Percentiles rank a stretch among this genome's conserved stretches.
These are phyloP conservation scores for Labia minor DNA, from an alignment of 2,888 invertebrate genomes.

Conservation along the genomic window DNA sequence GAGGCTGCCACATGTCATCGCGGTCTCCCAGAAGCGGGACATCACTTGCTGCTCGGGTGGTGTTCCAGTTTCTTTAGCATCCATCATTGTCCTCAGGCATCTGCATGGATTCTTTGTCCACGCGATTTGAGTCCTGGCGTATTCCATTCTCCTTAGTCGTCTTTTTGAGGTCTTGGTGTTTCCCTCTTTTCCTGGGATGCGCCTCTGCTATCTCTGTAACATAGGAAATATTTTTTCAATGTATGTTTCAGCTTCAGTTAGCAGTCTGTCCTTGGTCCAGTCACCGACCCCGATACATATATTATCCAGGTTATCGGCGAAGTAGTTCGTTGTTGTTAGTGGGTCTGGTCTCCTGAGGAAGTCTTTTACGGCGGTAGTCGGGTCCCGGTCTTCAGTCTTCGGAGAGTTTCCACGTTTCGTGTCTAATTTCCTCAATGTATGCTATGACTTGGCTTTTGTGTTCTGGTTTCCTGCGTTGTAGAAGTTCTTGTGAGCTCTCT, in stretches of 20 bases:
- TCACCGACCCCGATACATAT: too few species aligned
- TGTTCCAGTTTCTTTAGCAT: neutral
- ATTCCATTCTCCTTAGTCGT: neutral
- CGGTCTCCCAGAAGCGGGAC: neutral
- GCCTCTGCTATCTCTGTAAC: neutral
- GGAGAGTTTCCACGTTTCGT: too few species aligned
- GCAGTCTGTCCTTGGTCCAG: too few species aligned
- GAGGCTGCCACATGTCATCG: neutral
- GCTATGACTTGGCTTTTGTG: neutral
- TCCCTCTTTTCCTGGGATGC: too few species aligned
- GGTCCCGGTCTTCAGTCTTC: neutral
- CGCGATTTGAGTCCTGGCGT: neutral
- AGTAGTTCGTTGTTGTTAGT: neutral
- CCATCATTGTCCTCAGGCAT: neutral
- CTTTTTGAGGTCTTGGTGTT: neutral
- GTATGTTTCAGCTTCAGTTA: neutral
- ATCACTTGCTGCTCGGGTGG: conserved; percentile 18
- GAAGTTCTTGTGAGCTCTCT: neutral
- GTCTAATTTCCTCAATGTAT: too few species aligned
- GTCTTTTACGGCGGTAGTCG: neutral
- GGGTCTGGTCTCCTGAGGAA: too few species aligned
- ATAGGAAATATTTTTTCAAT: neutral
- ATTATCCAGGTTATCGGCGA: too few species aligned
- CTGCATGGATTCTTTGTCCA: neutral
- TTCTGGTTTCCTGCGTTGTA: neutral